A percentile compares a stretch with the other conserved stretches of the same genome.
Conservation (phyloP, 2,113 vertebrate genomes). For the Pipra filicauda region DNA sequence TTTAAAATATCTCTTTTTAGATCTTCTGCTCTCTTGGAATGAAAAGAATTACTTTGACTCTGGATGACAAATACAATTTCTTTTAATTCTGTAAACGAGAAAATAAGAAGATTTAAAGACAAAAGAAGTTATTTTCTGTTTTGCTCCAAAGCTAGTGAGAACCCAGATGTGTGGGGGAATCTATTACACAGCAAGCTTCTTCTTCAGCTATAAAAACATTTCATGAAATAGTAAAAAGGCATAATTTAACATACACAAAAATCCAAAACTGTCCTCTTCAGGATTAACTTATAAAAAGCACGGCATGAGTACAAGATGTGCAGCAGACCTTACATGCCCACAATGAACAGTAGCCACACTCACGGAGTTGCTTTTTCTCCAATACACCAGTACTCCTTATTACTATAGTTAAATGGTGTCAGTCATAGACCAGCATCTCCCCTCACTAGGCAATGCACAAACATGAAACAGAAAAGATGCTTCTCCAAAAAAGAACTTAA, state of each 20-base stretch:
- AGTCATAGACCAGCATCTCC: not conserved
- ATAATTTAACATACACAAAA: not conserved
- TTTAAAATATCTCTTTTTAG: slow-evolving; percentile 80
- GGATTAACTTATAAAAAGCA: not conserved
- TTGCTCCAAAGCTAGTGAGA: not conserved
- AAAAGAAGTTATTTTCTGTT: not conserved
- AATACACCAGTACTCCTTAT: not conserved
- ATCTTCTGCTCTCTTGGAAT: slow-evolving; percentile 84
- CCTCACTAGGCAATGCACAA: not conserved
- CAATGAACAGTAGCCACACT: not conserved
- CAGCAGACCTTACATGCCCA: not conserved
- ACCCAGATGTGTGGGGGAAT: not conserved
- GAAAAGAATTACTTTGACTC: slow-evolving; percentile 93
- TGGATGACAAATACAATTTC: slow-evolving; percentile 93
- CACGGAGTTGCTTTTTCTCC: not conserved
- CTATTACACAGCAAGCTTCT: not conserved
- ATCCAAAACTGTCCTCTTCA: not conserved
- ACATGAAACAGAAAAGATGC: not conserved
- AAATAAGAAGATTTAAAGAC: slow-evolving; percentile 33
- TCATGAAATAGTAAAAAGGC: not conserved
- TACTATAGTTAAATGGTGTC: not conserved
- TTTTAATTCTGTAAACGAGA: slow-evolving; percentile 81
- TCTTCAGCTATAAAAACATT: not conserved
- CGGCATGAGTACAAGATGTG: not conserved
- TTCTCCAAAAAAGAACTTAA: not conserved